Evolutionary conservation across 2,888 invertebrate genomes (phyloP).

Genomic region (Clanis bilineata): DNA sequence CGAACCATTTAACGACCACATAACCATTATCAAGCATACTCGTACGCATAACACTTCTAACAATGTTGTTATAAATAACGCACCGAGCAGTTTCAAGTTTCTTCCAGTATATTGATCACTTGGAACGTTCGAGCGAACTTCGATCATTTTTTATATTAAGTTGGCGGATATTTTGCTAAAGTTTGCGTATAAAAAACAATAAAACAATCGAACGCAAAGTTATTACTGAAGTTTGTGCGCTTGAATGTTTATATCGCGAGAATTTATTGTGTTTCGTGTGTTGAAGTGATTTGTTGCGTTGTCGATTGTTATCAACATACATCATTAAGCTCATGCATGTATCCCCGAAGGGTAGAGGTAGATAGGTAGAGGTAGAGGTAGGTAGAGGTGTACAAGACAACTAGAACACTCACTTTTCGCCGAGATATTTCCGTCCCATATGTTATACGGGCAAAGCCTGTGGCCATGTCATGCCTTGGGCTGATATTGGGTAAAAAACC

Average conservation of each 20-base stretch:
- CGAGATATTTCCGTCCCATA: too few relatives aligned
- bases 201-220: slow-evolving; percentile 7
- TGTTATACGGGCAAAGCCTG: too few relatives aligned
- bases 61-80: neutral
- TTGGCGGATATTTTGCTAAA: slow-evolving; percentile 11
- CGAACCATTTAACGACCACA: neutral
- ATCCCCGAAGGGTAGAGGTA: too few relatives aligned
- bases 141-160: slow-evolving; percentile 13
- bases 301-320: neutral
- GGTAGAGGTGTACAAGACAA: too few relatives aligned
- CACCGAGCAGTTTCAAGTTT: neutral
- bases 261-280: slow-evolving; percentile 8
- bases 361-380: too few relatives aligned
- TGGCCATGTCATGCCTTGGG: too few relatives aligned
- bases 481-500: too few relatives aligned
- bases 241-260: slow-evolving; percentile 3
- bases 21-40: neutral
- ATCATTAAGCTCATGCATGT: neutral
- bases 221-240: slow-evolving; percentile 9
- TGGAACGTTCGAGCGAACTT: neutral
- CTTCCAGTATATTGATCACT: slow-evolving; percentile 8
- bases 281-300: neutral
- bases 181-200: slow-evolving; percentile 16
- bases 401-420: too few relatives aligned
- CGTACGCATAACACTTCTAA: neutral